phyloP scores from a whole-genome alignment of 2,113 vertebrate genomes.

The Ceuthmochares aereus region DNA sequence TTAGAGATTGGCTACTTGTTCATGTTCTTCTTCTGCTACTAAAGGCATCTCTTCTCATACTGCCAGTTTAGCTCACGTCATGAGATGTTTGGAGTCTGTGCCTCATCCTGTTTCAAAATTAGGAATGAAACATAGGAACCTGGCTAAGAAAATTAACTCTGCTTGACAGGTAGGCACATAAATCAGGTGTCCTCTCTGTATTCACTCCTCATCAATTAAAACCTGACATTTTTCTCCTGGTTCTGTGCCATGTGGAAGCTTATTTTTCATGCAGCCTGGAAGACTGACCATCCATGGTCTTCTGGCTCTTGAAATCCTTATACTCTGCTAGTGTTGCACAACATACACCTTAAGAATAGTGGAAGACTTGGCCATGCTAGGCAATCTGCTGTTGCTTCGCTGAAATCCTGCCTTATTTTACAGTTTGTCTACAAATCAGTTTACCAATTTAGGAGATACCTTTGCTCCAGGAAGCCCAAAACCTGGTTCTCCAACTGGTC shows the following conservation, averaged over 20 bases:
- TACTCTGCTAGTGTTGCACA: background rate
- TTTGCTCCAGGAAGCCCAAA: slow-evolving; percentile 89
- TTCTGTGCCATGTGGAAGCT: background rate
- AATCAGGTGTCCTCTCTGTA: background rate
- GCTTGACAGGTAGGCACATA: background rate
- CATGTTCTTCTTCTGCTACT: background rate
- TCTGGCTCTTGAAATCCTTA: background rate
- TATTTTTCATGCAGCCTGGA: background rate
- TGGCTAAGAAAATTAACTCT: background rate
- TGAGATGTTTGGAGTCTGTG: background rate
- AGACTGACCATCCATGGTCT: background rate
- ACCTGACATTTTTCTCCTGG: background rate
- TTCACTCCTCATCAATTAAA: background rate
- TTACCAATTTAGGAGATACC: slow-evolving; percentile 68
- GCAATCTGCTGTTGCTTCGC: background rate
- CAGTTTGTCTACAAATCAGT: background rate
- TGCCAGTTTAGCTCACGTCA: background rate
- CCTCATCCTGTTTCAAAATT: background rate
- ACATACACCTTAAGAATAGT: background rate
- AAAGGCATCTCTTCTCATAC: background rate
- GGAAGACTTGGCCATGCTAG: background rate
- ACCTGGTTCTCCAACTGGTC: slow-evolving; percentile 87
- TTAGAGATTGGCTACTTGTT: background rate
- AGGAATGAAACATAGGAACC: background rate
- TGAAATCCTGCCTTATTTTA: slow-evolving; percentile 4